These are phyloP conservation scores for Sebastes paucispinis DNA, from an alignment of 2,797 vertebrate species.

Conservation along the genomic window DNA sequence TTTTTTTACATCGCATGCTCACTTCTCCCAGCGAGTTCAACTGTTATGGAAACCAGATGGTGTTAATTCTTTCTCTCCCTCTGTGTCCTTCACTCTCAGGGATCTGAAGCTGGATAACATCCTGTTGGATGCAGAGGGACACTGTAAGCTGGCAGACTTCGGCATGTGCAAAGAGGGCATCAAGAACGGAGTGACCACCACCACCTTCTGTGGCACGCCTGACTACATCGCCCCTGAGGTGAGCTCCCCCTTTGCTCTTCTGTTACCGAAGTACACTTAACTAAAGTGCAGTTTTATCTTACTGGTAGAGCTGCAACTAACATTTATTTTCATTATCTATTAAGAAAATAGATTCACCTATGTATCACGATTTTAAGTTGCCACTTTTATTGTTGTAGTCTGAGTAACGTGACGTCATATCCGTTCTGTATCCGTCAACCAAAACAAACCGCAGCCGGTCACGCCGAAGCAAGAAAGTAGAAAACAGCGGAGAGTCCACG, in stretches of 20 bases:
- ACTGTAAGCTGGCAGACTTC: constrained; percentile 98
- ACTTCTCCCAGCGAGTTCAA: constrained; percentile 3
- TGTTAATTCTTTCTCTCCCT: background rate
- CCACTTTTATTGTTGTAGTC: too few relatives aligned
- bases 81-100: constrained; percentile 73
- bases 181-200: constrained; percentile 95
- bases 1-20: background rate
- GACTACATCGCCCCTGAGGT: constrained; percentile 99
- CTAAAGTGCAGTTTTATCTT: background rate
- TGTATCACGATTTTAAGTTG: too few relatives aligned
- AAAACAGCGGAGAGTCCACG: too few relatives aligned
- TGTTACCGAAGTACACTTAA: background rate
- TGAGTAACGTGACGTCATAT: too few relatives aligned
- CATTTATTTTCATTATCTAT: background rate
- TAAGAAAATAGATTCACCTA: too few relatives aligned
- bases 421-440: too few relatives aligned
- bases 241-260: background rate
- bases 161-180: constrained; percentile 99
- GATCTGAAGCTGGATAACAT: constrained; percentile 99
- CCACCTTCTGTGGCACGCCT: constrained; percentile 97
- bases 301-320: background rate
- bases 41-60: constrained; percentile 10
- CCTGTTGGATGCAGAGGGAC: constrained; percentile 96
- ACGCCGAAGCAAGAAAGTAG: too few relatives aligned
- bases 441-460: too few relatives aligned